Conservation (phyloP, 2,797 vertebrate genomes). For the Parotocinclus haroldoi region DNA sequence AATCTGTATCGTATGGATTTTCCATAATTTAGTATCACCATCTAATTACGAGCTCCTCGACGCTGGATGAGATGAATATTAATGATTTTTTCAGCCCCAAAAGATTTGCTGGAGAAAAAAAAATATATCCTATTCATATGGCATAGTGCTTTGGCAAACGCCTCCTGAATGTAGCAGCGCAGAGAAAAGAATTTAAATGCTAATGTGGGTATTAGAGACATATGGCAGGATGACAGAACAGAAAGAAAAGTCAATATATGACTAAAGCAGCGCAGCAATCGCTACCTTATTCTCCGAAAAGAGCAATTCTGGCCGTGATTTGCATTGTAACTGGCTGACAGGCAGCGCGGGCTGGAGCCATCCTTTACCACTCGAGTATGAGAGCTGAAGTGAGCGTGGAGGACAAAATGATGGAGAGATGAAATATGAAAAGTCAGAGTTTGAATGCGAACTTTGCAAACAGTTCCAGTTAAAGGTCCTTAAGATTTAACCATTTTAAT, state of each 20-base stretch:
- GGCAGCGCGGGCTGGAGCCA: too few relatives aligned
- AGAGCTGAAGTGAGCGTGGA: too few relatives aligned
- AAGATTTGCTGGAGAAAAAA: background rate
- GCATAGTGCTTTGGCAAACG: background rate
- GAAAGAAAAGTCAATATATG: too few relatives aligned
- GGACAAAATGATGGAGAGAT: too few relatives aligned
- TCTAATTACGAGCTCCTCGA: background rate
- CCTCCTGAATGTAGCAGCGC: background rate
- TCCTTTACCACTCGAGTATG: too few relatives aligned
- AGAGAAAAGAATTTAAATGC: constrained; percentile 25
- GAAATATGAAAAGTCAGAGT: too few relatives aligned
- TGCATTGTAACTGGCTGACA: background rate
- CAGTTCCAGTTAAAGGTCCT: too few relatives aligned
- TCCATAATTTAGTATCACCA: background rate
- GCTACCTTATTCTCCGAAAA: too few relatives aligned
- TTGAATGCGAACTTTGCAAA: too few relatives aligned
- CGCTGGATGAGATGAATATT: background rate
- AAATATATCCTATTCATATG: background rate
- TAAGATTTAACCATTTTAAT: too few relatives aligned
- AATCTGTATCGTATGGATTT: background rate
- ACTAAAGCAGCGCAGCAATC: too few relatives aligned
- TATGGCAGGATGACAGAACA: background rate
- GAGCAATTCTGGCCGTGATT: too few relatives aligned
- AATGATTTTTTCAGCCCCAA: background rate
- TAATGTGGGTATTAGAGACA: constrained; percentile 33